These are phyloP conservation scores for Eretmocerus hayati DNA, from an alignment of 2,888 invertebrate species.

Conservation along the genomic window DNA sequence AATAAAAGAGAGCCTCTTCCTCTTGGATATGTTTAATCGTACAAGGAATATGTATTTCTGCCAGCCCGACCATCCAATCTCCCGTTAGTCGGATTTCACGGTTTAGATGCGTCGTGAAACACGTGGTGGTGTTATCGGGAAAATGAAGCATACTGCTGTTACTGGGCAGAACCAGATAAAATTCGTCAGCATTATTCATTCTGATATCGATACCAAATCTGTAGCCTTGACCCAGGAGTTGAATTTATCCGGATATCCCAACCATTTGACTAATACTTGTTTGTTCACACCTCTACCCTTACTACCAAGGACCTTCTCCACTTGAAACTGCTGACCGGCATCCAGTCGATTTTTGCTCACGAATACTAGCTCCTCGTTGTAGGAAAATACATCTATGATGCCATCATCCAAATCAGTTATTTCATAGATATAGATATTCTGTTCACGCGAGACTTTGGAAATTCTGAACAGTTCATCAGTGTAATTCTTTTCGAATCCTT, in stretches of 20 bases:
- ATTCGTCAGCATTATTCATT: slow-evolving; percentile 11
- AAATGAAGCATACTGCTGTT: slow-evolving; percentile 28
- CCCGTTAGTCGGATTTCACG: slow-evolving; percentile 2
- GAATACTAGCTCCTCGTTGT: slow-evolving; percentile 8
- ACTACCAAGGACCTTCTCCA: background rate
- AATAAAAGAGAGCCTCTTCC: background rate
- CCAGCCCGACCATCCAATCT: slow-evolving; percentile 1
- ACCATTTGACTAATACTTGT: background rate
- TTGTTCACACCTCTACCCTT: background rate
- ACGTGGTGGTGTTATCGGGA: slow-evolving; percentile 26
- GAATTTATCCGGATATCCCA: background rate
- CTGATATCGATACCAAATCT: background rate
- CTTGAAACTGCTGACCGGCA: background rate
- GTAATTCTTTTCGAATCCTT: slow-evolving; percentile 8
- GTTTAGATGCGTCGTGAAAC: slow-evolving; percentile 1
- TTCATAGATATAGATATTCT: background rate
- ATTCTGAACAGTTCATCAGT: slow-evolving; percentile 3
- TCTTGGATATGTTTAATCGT: background rate
- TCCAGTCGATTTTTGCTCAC: background rate
- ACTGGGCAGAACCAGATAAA: slow-evolving; percentile 27
- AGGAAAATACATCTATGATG: slow-evolving; percentile 19
- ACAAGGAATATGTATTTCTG: slow-evolving; percentile 4
- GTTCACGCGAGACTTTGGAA: background rate
- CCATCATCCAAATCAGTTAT: no score
- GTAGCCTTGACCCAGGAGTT: slow-evolving; percentile 4